Conservation (phyloP, 64 coral and sea anemone species). For the Montipora capricornis region DNA sequence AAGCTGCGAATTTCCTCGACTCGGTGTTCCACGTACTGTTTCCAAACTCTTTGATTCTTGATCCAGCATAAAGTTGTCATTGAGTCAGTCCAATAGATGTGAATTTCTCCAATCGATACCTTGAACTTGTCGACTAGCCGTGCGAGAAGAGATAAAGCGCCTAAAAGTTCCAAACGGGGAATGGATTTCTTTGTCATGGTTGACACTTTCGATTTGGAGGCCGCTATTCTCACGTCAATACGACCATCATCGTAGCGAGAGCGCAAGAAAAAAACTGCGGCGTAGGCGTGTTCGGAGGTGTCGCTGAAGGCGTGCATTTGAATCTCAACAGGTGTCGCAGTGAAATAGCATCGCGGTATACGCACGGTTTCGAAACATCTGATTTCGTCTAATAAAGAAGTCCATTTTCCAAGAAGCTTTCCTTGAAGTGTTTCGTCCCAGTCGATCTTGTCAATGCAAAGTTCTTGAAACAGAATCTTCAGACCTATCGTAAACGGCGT, state of each 20-base stretch:
- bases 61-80: conserved; percentile 47
- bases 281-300: conserved; percentile 62
- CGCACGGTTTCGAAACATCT: conserved; percentile 54
- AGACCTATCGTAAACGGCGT: conserved; percentile 55
- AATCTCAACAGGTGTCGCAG: conserved; percentile 5
- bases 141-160: conserved; percentile 52
- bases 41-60: conserved; percentile 51
- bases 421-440: conserved; percentile 75
- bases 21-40: conserved; percentile 59
- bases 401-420: conserved; percentile 56
- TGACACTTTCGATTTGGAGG: conserved; percentile 67
- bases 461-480: conserved; percentile 85
- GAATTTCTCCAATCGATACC: neutral
- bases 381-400: conserved; percentile 38
- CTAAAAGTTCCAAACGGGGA: conserved; percentile 58
- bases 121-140: conserved; percentile 50
- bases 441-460: conserved; percentile 54
- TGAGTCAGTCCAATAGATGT: conserved; percentile 55
- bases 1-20: conserved; percentile 45
- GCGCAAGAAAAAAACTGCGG: conserved; percentile 61
- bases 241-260: conserved; percentile 55
- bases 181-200: conserved; percentile 56
- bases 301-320: conserved; percentile 66
- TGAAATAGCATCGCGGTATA: conserved; percentile 66
- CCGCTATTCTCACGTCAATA: conserved; percentile 20